These are phyloP conservation scores for Archips xylosteana DNA, from an alignment of 2,888 invertebrate genomes.

Conservation along the genomic window DNA sequence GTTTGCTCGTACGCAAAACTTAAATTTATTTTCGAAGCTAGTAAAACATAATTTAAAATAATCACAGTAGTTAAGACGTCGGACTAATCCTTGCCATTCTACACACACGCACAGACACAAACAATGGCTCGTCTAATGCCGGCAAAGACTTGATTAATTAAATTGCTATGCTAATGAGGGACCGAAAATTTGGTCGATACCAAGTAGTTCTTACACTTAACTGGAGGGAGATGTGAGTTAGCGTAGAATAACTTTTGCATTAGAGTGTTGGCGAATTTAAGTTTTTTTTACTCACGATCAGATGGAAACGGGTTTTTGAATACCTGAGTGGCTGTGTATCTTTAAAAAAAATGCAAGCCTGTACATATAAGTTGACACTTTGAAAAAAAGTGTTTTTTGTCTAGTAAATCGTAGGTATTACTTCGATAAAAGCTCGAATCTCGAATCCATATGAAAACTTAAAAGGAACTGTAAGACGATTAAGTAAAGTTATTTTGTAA, in stretches of 20 bases:
- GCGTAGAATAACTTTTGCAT: not conserved
- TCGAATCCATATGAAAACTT: too few relatives aligned
- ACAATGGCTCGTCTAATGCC: conserved; percentile 59
- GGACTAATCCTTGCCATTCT: conserved; percentile 1
- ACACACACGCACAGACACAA: conserved; percentile 32
- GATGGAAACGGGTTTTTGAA: not conserved
- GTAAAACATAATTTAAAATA: not conserved
- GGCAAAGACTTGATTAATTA: conserved; percentile 73
- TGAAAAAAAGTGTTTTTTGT: too few relatives aligned
- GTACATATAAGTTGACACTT: too few relatives aligned
- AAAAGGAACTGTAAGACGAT: too few relatives aligned
- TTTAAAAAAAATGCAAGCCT: too few relatives aligned
- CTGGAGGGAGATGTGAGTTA: not conserved
- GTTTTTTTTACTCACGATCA: too few relatives aligned
- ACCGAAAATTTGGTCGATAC: conserved; percentile 71
- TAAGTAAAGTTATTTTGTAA: too few relatives aligned
- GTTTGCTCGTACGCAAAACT: too few relatives aligned
- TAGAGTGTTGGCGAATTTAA: not conserved
- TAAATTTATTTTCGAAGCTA: too few relatives aligned
- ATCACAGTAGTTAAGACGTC: not conserved
- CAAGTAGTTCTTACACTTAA: conserved; percentile 30
- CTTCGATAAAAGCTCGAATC: too few relatives aligned
- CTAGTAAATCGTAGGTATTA: too few relatives aligned
- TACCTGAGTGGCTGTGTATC: too few relatives aligned
- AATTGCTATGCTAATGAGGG: conserved; percentile 77